Evolutionary conservation across 2,797 vertebrate species (phyloP).

Genomic region (Danionella dracula): DNA sequence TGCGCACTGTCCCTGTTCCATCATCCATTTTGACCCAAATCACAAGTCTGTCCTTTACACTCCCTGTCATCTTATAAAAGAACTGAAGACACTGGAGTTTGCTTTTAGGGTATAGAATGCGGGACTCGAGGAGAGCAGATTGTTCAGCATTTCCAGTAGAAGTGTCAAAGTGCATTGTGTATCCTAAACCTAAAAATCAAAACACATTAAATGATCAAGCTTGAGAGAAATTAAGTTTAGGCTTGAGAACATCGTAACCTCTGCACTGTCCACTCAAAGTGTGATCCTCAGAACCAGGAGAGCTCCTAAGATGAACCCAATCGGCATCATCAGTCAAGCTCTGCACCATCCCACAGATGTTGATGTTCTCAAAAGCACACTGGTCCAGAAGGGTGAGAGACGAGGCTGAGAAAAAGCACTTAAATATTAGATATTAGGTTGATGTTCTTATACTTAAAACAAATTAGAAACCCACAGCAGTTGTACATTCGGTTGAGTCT

Average conservation of each 20-base stretch:
- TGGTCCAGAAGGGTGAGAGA: slow-evolving; percentile 83
- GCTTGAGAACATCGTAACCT: slow-evolving; percentile 61
- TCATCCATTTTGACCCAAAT: slow-evolving; percentile 82
- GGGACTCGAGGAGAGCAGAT: slow-evolving; percentile 79
- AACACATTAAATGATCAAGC: background rate
- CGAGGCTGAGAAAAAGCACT: slow-evolving; percentile 59
- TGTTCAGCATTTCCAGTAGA: slow-evolving; percentile 53
- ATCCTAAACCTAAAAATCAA: slow-evolving; percentile 70
- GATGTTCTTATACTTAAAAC: too few species aligned
- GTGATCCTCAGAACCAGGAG: slow-evolving; percentile 64
- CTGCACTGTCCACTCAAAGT: slow-evolving; percentile 74
- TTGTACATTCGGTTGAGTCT: slow-evolving; percentile 90
- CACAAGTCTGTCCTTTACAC: slow-evolving; percentile 69
- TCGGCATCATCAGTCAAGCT: slow-evolving; percentile 64
- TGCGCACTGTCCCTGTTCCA: slow-evolving; percentile 72
- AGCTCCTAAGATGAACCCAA: slow-evolving; percentile 69
- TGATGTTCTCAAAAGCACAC: slow-evolving; percentile 80
- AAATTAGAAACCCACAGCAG: slow-evolving; percentile 74
- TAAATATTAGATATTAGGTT: background rate
- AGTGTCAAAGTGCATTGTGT: slow-evolving; percentile 79
- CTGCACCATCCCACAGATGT: slow-evolving; percentile 91
- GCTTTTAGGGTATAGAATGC: slow-evolving; percentile 83
- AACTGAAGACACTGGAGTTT: slow-evolving; percentile 86
- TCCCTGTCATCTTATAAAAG: slow-evolving; percentile 86
- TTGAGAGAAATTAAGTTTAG: background rate